Percentiles rank a stretch among this genome's conserved stretches.
Evolutionary conservation across 2,888 invertebrate species (phyloP).

Genomic region (Pheosia gnoma): DNA sequence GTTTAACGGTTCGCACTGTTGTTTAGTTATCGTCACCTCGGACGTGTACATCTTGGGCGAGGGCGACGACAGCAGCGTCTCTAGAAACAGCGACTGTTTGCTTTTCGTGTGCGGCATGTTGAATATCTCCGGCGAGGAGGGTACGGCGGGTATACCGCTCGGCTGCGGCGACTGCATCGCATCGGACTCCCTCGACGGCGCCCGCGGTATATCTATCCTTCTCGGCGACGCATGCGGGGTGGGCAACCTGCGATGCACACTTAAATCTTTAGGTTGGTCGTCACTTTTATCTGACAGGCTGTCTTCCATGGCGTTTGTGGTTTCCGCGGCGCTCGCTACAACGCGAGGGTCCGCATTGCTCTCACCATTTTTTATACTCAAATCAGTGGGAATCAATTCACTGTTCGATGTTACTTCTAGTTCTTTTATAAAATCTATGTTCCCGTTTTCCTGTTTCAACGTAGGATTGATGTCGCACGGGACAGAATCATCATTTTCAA

Average conservation of each 20-base stretch:
- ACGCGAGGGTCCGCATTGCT: conserved; percentile 49
- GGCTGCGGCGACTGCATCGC: conserved; percentile 90
- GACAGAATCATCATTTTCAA: conserved; percentile 28
- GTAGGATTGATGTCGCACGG: conserved; percentile 27
- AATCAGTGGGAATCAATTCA: conserved; percentile 83
- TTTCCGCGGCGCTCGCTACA: conserved; percentile 51
- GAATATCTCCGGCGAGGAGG: conserved; percentile 87
- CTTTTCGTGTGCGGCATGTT: conserved; percentile 76
- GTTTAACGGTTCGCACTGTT: conserved; percentile 88
- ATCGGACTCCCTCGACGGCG: conserved; percentile 88
- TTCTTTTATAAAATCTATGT: conserved; percentile 31
- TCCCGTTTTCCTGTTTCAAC: conserved; percentile 28
- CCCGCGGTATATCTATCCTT: conserved; percentile 80
- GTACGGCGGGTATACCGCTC: conserved; percentile 88
- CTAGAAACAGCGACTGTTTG: conserved; percentile 84
- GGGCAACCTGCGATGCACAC: conserved; percentile 79
- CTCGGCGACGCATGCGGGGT: conserved; percentile 76
- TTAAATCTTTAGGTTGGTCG: conserved; percentile 85
- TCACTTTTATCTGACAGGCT: conserved; percentile 75
- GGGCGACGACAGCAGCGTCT: conserved; percentile 85
- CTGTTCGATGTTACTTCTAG: conserved; percentile 41
- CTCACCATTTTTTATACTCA: conserved; percentile 73
- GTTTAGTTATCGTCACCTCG: conserved; percentile 81
- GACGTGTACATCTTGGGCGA: conserved; percentile 84
- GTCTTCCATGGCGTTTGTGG: conserved; percentile 58